A percentile compares a stretch with the other conserved stretches of the same genome.
Conservation (phyloP, 35 echinoderm and acorn worm species). For the Heliocidaris erythrogramma region DNA sequence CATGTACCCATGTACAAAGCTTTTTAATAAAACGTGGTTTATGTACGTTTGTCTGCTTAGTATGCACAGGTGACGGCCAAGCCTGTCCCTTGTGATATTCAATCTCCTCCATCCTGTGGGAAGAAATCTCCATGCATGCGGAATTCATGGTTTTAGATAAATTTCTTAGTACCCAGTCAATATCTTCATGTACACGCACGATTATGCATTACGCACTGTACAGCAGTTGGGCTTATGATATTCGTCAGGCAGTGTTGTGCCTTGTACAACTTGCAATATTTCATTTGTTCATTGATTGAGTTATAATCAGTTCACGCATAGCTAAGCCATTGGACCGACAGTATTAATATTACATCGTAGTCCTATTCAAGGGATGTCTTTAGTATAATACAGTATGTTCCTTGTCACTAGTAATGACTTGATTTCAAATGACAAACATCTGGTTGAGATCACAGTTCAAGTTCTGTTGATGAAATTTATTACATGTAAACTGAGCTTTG, state of each 20-base stretch:
- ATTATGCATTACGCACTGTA: not conserved
- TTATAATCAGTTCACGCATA: not conserved
- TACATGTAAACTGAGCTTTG: not conserved
- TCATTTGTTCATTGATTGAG: too few relatives aligned
- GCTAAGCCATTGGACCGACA: not conserved
- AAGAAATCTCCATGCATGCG: not conserved
- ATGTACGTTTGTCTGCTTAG: not conserved
- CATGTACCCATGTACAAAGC: too few relatives aligned
- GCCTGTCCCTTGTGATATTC: not conserved
- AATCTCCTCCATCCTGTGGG: not conserved
- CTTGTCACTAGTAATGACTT: not conserved
- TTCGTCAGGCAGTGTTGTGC: not conserved
- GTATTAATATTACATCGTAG: not conserved
- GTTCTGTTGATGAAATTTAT: not conserved
- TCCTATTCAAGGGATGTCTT: not conserved
- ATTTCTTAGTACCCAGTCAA: not conserved
- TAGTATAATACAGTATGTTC: not conserved
- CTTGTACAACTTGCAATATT: too few relatives aligned
- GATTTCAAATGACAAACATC: not conserved
- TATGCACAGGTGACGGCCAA: slow-evolving; percentile 5
- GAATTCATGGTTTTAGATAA: not conserved
- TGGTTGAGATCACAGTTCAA: not conserved
- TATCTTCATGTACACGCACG: too few relatives aligned
- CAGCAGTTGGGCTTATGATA: not conserved
- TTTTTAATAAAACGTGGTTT: not conserved